These are phyloP conservation scores for Vandiemenella viatica DNA, from an alignment of 2,888 invertebrate genomes.

Conservation along the genomic window DNA sequence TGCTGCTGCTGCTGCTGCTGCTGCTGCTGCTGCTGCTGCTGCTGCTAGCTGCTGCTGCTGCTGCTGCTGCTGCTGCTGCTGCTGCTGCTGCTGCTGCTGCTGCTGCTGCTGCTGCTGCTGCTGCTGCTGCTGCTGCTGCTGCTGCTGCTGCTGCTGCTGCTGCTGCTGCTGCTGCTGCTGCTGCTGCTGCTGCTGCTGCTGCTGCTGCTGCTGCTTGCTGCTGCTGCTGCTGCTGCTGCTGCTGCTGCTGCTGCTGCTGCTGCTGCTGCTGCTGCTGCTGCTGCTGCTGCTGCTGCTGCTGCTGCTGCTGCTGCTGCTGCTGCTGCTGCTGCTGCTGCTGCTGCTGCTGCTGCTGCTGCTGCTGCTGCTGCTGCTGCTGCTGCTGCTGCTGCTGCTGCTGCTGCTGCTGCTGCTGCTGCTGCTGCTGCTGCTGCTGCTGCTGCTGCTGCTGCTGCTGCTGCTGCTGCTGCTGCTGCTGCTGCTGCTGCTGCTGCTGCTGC, in stretches of 20 bases:
- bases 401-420: background rate
- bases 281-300: background rate
- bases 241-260: background rate
- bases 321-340: background rate
- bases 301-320: background rate
- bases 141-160: background rate
- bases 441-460: background rate
- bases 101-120: background rate
- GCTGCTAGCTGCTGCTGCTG: background rate
- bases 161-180: background rate
- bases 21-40: background rate
- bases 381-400: background rate
- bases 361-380: background rate
- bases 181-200: background rate
- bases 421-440: slow-evolving; percentile 1
- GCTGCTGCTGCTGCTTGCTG: no score
- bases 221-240: background rate
- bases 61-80: background rate
- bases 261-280: background rate
- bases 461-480: background rate
- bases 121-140: background rate
- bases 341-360: background rate
- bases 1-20: background rate
- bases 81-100: background rate
- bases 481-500: background rate